Evolutionary conservation across 2,113 vertebrate species (phyloP).

Genomic region (Eudyptes chrysolophus): DNA sequence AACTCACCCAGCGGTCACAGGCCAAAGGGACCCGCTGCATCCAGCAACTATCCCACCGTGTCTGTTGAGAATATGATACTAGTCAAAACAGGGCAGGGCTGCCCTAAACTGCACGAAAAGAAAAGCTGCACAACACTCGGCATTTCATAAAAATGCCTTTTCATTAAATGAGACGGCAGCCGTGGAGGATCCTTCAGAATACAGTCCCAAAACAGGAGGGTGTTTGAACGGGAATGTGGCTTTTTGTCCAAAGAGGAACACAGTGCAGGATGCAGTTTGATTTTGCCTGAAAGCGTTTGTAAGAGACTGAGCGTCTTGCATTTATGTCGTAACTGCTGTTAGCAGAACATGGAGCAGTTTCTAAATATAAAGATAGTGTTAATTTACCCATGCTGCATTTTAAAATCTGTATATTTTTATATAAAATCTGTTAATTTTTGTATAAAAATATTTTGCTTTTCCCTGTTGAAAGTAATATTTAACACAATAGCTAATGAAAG

Average conservation of each 20-base stretch:
- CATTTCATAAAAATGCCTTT: background rate
- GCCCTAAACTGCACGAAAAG: background rate
- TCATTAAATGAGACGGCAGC: background rate
- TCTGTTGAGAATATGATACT: background rate
- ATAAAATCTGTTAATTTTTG: background rate
- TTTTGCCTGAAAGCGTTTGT: background rate
- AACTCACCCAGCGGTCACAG: background rate
- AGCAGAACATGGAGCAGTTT: background rate
- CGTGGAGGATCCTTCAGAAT: background rate
- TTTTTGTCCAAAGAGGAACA: background rate
- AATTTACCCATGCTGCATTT: background rate
- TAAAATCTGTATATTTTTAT: background rate
- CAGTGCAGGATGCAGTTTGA: background rate
- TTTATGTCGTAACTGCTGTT: background rate
- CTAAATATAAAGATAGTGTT: background rate
- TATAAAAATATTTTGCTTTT: background rate
- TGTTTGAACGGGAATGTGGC: background rate
- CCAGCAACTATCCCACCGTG: background rate
- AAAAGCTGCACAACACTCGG: background rate
- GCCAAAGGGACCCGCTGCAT: background rate
- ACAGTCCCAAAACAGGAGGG: background rate
- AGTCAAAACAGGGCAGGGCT: background rate
- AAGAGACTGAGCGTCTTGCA: background rate
- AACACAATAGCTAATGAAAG: background rate
- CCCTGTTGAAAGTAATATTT: background rate